Evolutionary conservation across 2,113 vertebrate genomes (phyloP).

Genomic region (Onychostoma macrolepis): DNA sequence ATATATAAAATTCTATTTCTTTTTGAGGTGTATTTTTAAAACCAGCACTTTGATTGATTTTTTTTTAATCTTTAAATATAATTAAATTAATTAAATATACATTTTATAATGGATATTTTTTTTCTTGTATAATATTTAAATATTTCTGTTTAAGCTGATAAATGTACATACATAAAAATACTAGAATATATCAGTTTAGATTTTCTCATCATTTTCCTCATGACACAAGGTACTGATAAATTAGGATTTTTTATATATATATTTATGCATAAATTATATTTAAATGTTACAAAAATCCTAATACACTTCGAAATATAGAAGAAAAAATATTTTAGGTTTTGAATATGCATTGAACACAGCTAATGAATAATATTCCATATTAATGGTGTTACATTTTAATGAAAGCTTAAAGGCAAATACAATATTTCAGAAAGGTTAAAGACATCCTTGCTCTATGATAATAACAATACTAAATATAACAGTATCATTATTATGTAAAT

Average conservation of each 20-base stretch:
- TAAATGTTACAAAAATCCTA: constrained; percentile 69
- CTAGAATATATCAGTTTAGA: background rate
- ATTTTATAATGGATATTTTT: background rate
- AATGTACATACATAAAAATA: background rate
- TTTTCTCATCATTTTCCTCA: background rate
- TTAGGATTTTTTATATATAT: background rate
- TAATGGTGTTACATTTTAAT: constrained; percentile 63
- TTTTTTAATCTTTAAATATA: background rate
- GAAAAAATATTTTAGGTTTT: constrained; percentile 64
- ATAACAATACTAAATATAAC: background rate
- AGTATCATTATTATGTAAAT: background rate
- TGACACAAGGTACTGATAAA: background rate
- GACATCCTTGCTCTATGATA: background rate
- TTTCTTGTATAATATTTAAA: background rate
- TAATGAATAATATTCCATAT: constrained; percentile 63
- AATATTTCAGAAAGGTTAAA: constrained; percentile 18
- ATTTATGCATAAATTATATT: constrained; percentile 61
- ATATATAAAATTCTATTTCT: background rate
- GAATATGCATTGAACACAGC: constrained; percentile 64
- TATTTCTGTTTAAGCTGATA: background rate
- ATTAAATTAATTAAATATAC: background rate
- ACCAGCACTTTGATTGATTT: background rate
- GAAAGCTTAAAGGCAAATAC: constrained; percentile 64
- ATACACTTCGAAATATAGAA: constrained; percentile 39
- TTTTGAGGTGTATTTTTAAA: background rate